A percentile compares a stretch with the other conserved stretches of the same genome.
Conservation (phyloP, 2,797 vertebrate species). For the Danio jaintianensis region DNA sequence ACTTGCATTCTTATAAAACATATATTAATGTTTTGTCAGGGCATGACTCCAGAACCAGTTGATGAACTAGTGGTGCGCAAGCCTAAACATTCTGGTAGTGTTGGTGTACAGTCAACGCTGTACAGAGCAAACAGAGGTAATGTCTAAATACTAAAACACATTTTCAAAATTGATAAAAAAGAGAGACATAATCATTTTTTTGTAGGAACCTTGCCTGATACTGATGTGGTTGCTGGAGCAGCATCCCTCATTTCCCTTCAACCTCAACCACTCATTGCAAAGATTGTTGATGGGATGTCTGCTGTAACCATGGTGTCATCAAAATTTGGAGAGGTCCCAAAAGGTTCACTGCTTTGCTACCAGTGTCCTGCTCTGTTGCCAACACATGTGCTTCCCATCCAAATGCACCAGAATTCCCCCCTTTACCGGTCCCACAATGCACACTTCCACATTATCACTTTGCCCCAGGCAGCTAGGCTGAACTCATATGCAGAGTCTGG, state of each 20-base stretch:
- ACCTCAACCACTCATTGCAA: neutral
- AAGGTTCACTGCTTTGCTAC: neutral
- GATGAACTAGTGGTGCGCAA: neutral
- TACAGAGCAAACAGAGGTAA: slow-evolving; percentile 10
- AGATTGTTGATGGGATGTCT: neutral
- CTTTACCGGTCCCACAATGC: neutral
- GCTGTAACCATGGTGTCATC: neutral
- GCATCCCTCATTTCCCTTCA: neutral
- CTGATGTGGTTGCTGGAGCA: neutral
- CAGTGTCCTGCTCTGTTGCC: neutral
- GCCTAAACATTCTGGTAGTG: neutral
- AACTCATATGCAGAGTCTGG: neutral
- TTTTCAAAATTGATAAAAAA: neutral
- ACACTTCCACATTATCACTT: neutral
- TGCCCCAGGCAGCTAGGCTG: neutral
- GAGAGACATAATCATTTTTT: neutral
- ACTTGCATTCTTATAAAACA: neutral
- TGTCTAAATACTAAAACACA: neutral
- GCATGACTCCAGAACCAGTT: neutral
- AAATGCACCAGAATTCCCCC: neutral
- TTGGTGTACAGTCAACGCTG: neutral
- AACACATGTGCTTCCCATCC: neutral
- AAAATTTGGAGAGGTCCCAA: neutral
- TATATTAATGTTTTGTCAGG: neutral
- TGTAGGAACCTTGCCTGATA: neutral